A percentile compares a stretch with the other conserved stretches of the same genome.
Evolutionary conservation across 1,140 invertebrate species (phyloP).

Genomic region (Drosophila eugracilis): DNA sequence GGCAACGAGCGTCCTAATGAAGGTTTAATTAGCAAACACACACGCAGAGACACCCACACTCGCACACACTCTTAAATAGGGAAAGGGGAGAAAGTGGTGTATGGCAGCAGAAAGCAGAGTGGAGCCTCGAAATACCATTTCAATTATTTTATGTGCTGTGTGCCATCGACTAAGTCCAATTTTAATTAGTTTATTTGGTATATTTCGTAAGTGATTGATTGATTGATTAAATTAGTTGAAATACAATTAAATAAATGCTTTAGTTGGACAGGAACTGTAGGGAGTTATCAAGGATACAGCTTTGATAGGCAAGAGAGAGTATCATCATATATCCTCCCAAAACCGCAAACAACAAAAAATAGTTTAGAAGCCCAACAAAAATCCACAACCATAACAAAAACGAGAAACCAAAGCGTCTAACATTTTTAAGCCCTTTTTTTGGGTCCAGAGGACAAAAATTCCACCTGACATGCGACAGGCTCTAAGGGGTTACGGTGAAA

Average conservation of each 20-base stretch:
- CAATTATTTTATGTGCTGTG: conserved; percentile 52
- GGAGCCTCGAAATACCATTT: conserved; percentile 39
- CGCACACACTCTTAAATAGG: neutral
- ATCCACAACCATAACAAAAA: conserved; percentile 20
- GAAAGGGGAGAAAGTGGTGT: conserved; percentile 1
- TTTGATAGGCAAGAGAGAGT: too few relatives aligned
- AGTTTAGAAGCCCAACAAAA: conserved; percentile 24
- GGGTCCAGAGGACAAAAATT: conserved; percentile 51
- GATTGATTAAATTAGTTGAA: conserved; percentile 68
- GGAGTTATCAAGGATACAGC: neutral
- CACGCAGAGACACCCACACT: conserved; percentile 15
- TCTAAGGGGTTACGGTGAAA: neutral
- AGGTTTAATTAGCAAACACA: conserved; percentile 79
- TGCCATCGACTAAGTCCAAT: conserved; percentile 66
- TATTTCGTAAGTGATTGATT: conserved; percentile 70
- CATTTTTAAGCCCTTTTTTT: conserved; percentile 47
- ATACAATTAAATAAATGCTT: conserved; percentile 37
- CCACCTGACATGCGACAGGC: conserved; percentile 56
- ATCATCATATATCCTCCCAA: neutral
- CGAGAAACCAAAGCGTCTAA: conserved; percentile 21
- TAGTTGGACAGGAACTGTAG: neutral
- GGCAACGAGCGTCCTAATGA: conserved; percentile 64
- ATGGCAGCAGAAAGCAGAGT: conserved; percentile 9
- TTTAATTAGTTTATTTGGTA: conserved; percentile 79
- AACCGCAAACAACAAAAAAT: conserved; percentile 28